These are phyloP conservation scores for Druon quercuslanigerum DNA, from an alignment of 1,140 invertebrate species.

Conservation along the genomic window DNA sequence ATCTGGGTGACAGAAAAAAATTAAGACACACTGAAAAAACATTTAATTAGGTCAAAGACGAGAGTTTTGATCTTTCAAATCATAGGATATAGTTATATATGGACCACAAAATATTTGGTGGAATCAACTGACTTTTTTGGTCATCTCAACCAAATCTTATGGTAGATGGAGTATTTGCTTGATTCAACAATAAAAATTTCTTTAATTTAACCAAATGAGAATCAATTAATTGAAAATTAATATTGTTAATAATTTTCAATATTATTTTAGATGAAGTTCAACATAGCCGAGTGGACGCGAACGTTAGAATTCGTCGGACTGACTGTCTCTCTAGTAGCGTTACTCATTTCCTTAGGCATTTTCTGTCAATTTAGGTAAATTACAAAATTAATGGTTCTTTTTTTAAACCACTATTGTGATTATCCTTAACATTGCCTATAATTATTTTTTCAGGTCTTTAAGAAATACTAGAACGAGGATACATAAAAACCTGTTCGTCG, in stretches of 20 bases:
- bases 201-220: no score
- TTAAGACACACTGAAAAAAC: no score
- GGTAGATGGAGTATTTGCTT: no score
- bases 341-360: conserved; percentile 86
- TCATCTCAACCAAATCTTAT: no score
- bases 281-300: conserved; percentile 85
- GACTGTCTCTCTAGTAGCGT: conserved; percentile 84
- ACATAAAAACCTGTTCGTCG: conserved; percentile 91
- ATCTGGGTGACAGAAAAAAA: no score
- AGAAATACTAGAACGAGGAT: conserved; percentile 91
- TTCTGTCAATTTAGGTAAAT: conserved; percentile 88
- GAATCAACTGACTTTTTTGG: no score
- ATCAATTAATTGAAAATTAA: neutral
- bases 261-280: conserved; percentile 77
- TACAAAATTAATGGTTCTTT: neutral
- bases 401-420: neutral
- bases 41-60: no score
- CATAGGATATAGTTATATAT: no score
- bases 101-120: no score
- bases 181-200: no score
- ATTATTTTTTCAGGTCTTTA: conserved; percentile 78
- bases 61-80: no score
- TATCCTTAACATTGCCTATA: neutral
- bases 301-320: conserved; percentile 89
- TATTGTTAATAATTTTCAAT: conserved; percentile 27